Conservation (phyloP, 30 jellyfish, hydroid and myxozoan genomes). For the Aurelia coerulea region DNA sequence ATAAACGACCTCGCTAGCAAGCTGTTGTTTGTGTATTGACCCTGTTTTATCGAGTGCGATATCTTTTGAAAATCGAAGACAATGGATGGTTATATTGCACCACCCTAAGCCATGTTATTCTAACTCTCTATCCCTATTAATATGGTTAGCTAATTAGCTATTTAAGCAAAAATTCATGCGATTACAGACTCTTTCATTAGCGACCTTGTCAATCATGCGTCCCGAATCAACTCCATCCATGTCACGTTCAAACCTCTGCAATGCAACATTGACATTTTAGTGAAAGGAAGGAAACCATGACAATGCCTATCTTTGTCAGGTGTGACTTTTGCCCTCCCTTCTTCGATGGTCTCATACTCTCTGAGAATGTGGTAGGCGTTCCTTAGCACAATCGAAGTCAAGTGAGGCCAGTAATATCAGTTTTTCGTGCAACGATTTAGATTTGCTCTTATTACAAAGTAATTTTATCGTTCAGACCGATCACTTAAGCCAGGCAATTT, state of each 20-base stretch:
- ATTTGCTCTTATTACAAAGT: slow-evolving; percentile 52
- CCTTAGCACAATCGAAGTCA: slow-evolving; percentile 60
- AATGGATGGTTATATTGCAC: slow-evolving; percentile 49
- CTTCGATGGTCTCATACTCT: slow-evolving; percentile 63
- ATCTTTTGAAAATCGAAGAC: slow-evolving; percentile 26
- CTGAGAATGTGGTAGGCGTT: slow-evolving; percentile 64
- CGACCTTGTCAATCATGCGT: slow-evolving; percentile 63
- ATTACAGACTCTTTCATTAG: slow-evolving; percentile 45
- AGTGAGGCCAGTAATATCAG: slow-evolving; percentile 78
- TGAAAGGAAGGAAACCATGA: slow-evolving; percentile 51
- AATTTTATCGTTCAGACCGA: slow-evolving; percentile 13
- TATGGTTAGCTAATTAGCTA: slow-evolving; percentile 62
- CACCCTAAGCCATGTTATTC: slow-evolving; percentile 64
- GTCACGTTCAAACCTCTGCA: slow-evolving; percentile 39
- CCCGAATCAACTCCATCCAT: slow-evolving; percentile 31
- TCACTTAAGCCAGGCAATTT: background rate
- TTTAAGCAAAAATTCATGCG: slow-evolving; percentile 53
- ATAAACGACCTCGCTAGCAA: background rate
- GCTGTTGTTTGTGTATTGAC: slow-evolving; percentile 42
- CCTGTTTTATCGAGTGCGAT: slow-evolving; percentile 28
- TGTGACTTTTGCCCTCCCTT: slow-evolving; percentile 76
- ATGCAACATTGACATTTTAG: slow-evolving; percentile 48
- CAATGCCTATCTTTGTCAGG: slow-evolving; percentile 70
- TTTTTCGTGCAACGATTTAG: slow-evolving; percentile 42
- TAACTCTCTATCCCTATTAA: slow-evolving; percentile 50